These are phyloP conservation scores for Chloroclystis v-ata DNA, from an alignment of 2,888 invertebrate genomes.

Conservation along the genomic window DNA sequence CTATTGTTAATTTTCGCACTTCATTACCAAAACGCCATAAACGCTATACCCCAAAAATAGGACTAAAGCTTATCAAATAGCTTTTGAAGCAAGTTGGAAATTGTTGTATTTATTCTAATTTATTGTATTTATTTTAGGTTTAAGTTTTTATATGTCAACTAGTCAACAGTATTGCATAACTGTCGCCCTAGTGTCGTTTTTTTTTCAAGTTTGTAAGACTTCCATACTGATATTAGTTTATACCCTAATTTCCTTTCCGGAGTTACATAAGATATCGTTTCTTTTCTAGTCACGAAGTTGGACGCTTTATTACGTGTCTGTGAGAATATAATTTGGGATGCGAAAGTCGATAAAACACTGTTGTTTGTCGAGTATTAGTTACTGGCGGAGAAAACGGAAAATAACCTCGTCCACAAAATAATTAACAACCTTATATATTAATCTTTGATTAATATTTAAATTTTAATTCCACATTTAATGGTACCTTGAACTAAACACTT, in stretches of 20 bases:
- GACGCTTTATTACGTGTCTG: slow-evolving; percentile 47
- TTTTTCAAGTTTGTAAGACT: slow-evolving; percentile 41
- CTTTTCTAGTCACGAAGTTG: slow-evolving; percentile 62
- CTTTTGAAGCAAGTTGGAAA: slow-evolving; percentile 9
- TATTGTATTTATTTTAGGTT: slow-evolving; percentile 37
- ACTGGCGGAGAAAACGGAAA: slow-evolving; percentile 6
- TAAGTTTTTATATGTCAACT: slow-evolving; percentile 48
- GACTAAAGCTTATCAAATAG: slow-evolving; percentile 3
- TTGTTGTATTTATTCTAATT: slow-evolving; percentile 23
- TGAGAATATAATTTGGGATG: slow-evolving; percentile 34
- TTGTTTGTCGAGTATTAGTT: slow-evolving; percentile 16
- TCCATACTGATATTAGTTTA: slow-evolving; percentile 44
- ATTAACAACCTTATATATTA: too few species aligned
- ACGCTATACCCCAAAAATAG: slow-evolving; percentile 2
- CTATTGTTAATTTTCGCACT: slow-evolving; percentile 38
- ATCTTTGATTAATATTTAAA: too few species aligned
- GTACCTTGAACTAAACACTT: too few species aligned
- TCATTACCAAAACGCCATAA: slow-evolving; percentile 14
- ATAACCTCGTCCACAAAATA: not conserved
- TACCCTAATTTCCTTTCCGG: slow-evolving; percentile 51
- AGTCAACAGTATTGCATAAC: slow-evolving; percentile 47
- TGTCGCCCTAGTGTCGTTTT: slow-evolving; percentile 50
- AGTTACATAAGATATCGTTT: slow-evolving; percentile 44
- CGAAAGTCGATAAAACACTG: slow-evolving; percentile 29
- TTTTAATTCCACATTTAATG: too few species aligned